Evolutionary conservation across 1,140 invertebrate species (phyloP).

Genomic region (Drosophila bocki): DNA sequence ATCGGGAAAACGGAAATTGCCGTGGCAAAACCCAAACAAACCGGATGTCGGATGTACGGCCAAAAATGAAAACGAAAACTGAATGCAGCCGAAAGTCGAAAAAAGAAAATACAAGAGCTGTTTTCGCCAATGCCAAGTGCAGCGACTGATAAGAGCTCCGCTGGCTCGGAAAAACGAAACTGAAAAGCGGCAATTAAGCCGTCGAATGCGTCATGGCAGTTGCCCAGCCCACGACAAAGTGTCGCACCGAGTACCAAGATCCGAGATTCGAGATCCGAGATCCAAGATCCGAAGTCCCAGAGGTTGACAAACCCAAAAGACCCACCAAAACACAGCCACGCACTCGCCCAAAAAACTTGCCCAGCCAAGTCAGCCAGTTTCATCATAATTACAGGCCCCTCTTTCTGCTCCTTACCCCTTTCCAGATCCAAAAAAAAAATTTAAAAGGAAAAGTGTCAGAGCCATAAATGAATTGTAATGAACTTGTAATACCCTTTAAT

Average conservation of each 20-base stretch:
- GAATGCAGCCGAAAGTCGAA: conserved; percentile 17
- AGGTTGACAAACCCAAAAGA: conserved; percentile 56
- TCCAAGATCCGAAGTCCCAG: conserved; percentile 25
- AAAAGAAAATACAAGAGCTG: conserved; percentile 30
- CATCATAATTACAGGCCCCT: conserved; percentile 66
- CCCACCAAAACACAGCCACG: conserved; percentile 39
- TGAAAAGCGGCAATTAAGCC: conserved; percentile 41
- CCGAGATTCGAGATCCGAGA: conserved; percentile 6
- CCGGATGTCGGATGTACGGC: conserved; percentile 53
- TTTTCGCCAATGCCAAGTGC: conserved; percentile 50
- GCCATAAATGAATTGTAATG: neutral
- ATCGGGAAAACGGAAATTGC: conserved; percentile 43
- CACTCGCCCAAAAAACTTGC: conserved; percentile 46
- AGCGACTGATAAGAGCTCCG: conserved; percentile 47
- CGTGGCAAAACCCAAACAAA: conserved; percentile 30
- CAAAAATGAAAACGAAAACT: conserved; percentile 6
- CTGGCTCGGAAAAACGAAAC: conserved; percentile 37
- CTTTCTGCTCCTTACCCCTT: conserved; percentile 13
- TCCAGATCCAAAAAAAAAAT: neutral
- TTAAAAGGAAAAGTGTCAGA: conserved; percentile 62
- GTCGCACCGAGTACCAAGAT: neutral
- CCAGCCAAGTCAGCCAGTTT: conserved; percentile 57
- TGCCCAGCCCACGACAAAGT: conserved; percentile 36
- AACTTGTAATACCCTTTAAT: conserved; percentile 33
- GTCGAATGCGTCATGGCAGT: conserved; percentile 53